Base-by-base conservation (phyloP, 2,888 invertebrate species). In the Caenorhabditis sp. region DNA sequence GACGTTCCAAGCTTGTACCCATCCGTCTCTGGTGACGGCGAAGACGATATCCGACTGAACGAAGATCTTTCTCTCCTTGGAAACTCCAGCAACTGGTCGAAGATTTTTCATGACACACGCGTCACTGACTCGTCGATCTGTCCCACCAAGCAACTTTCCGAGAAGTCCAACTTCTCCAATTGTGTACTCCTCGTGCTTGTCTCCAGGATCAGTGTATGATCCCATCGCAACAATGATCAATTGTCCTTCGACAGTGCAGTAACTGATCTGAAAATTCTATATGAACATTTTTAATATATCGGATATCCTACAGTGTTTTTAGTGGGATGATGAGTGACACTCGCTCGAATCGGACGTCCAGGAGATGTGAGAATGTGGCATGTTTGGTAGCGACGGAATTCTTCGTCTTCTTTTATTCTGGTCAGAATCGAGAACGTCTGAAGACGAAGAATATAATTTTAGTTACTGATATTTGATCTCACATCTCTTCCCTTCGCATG, bases 191-290 rank as follows among this genome's bases (percentile, higher is more conserved):
- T 83, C 83, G 54, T 83, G 74, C 16, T 74, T 74, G 6, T 76
- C 77, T 35, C 26, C 31, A 5, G 59, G 12, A 24, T 82, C 85
- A 0, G 75, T 68, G 38, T 61, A 80, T 2, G 82, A 56, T 6
- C 68, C 58, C 61, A 87, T 38, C 3, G 75, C 73, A 22, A 89
- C 82, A 10, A 87, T 68, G 10, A 89, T 80, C 3, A 90, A 64
- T 56, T 86, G 88, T 6, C 84, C 85, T 73, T 90, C 90, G 1
- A 80, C 75, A 51, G 88, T 88, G 44, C 80, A 73, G 51, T 88
- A 85, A 7, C 83, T 73, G 19, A 87, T 61, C 81, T 84, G 41
- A 59, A 68, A 12, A 38, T 4, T 54, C 8, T 51, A 19, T 19
- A 4, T 10, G 41, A 59, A 61, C 5, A 24, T 26, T 10, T 1